Evolutionary conservation across 2,113 vertebrate genomes (phyloP).

Genomic region (Chaetops frenatus): DNA sequence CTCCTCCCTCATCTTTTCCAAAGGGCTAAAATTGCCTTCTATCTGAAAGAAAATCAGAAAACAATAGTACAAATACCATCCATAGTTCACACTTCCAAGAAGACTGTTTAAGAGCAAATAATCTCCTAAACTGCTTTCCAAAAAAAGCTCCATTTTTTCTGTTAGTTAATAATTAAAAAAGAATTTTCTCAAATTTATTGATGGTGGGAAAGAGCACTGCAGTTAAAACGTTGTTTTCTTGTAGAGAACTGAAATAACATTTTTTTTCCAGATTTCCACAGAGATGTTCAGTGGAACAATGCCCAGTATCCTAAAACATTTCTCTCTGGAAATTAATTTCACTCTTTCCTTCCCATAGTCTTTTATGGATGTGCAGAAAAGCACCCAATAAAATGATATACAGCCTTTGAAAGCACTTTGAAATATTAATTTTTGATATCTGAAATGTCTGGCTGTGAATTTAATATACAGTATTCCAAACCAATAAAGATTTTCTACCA

Average conservation of each 20-base stretch:
- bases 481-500: background rate
- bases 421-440: background rate
- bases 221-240: constrained; percentile 5
- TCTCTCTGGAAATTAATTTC: constrained; percentile 43
- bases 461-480: background rate
- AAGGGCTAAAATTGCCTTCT: background rate
- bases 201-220: constrained; percentile 30
- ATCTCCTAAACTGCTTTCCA: constrained; percentile 2
- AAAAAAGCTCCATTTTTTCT: constrained; percentile 23
- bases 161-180: background rate
- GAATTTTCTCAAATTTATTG: constrained; percentile 29
- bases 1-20: background rate
- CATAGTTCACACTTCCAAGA: background rate
- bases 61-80: constrained; percentile 37
- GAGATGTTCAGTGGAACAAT: constrained; percentile 44
- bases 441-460: background rate
- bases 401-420: background rate
- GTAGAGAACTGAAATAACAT: constrained; percentile 28
- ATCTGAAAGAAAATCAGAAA: constrained; percentile 1
- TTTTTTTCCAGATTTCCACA: constrained; percentile 52
- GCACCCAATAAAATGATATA: background rate
- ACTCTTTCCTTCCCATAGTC: constrained; percentile 32
- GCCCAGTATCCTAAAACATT: constrained; percentile 40
- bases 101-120: background rate
- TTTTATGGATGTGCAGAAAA: background rate